Conservation (phyloP, 2,888 invertebrate genomes). For the Brachyptera risi region DNA sequence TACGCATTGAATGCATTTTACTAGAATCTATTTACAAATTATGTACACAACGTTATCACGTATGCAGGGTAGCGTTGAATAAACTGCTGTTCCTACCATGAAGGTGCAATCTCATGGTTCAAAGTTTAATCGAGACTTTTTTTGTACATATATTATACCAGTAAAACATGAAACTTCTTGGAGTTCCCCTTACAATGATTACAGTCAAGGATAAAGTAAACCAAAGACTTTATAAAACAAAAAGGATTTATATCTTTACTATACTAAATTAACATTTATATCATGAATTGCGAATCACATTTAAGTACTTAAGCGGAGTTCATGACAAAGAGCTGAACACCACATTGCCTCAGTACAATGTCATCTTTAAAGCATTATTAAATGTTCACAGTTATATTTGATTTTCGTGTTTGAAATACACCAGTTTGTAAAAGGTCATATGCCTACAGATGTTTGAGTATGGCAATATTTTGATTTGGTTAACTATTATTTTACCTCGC, state of each 20-base stretch:
- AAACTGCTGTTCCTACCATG: too few relatives aligned
- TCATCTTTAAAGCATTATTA: too few relatives aligned
- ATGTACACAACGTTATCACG: conserved; percentile 14
- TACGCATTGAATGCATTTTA: conserved; percentile 20
- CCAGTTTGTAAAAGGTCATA: too few relatives aligned
- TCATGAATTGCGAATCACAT: conserved; percentile 7
- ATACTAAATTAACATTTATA: conserved; percentile 13
- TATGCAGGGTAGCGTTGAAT: too few relatives aligned
- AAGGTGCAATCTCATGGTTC: conserved; percentile 3
- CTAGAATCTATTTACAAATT: conserved; percentile 21
- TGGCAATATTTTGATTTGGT: not conserved
- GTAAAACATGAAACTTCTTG: conserved; percentile 29
- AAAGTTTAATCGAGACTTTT: too few relatives aligned
- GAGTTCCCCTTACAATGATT: conserved; percentile 32
- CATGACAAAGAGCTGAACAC: too few relatives aligned
- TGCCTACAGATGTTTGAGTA: not conserved
- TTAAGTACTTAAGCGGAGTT: conserved; percentile 10
- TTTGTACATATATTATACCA: conserved; percentile 24
- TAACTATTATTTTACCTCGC: not conserved
- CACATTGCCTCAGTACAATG: too few relatives aligned
- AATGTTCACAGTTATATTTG: too few relatives aligned
- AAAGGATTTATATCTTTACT: not conserved
- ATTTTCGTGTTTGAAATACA: too few relatives aligned
- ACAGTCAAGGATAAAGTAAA: conserved; percentile 21
- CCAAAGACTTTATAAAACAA: not conserved